Conservation (phyloP, 2,113 vertebrate species). For the Periophthalmodon schlosseri region DNA sequence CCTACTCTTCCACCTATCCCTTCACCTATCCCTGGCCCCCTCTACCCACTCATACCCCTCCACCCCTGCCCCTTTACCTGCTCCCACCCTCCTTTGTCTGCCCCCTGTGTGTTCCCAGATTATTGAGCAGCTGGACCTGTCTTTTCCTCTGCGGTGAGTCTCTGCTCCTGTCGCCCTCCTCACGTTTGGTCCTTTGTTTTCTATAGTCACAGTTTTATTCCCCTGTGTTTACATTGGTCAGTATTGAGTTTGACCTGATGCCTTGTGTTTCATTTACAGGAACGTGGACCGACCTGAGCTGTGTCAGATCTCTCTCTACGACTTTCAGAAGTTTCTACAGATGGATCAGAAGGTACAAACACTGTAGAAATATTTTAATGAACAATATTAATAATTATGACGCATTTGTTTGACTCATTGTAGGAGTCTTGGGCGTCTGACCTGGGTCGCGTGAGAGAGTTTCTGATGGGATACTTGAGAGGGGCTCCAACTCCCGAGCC, state of each 20-base stretch:
- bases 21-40: no score
- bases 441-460: constrained; percentile 78
- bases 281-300: constrained; percentile 84
- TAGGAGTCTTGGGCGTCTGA: constrained; percentile 86
- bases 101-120: constrained; percentile 73
- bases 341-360: constrained; percentile 84
- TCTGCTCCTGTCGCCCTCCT: constrained; percentile 43
- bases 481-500: constrained; percentile 77
- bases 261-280: constrained; percentile 59
- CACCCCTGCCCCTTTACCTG: constrained; percentile 19
- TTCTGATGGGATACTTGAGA: constrained; percentile 80
- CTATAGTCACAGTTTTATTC: not conserved
- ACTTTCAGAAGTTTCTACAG: constrained; percentile 88
- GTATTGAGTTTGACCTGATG: not conserved
- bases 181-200: constrained; percentile 4
- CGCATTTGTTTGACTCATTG: no score
- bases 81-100: constrained; percentile 26
- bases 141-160: constrained; percentile 85
- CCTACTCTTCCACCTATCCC: no score
- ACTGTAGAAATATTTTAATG: not conserved
- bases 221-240: not conserved
- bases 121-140: constrained; percentile 87
- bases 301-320: constrained; percentile 85
- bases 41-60: no score
- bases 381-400: no score